Evolutionary conservation across 2,797 vertebrate species (phyloP), one percentile per base, ranked within the genome.

Genomic region (Hafferia zeledoni): DNA sequence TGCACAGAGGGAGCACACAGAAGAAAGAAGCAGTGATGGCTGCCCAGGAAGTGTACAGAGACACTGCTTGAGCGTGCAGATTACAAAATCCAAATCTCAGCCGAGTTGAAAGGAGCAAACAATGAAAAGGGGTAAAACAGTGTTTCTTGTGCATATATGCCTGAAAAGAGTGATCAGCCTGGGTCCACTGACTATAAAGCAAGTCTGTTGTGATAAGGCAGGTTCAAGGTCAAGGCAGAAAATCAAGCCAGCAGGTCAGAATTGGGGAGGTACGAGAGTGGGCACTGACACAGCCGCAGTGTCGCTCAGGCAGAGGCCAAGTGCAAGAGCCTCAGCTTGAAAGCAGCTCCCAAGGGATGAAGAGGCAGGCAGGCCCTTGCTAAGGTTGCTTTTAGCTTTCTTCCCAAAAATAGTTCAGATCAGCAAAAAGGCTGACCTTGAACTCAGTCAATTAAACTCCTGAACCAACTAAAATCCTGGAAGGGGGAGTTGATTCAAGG

Each of bases 351-450:
- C 90, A 30, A 39, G 83, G 53, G 94, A 89, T 0, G 2, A 39
- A 82, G 59, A 77, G 65, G 61, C 70, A 87, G 55, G 50, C 83
- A 89, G 13, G 55, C 75, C 28, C 76, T 59, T 71, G 67, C 89
- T 65, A 81, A 61, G 33, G 67, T 52, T 87, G 77, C 55, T n/a
- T 59, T 81, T 65, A 44, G 83, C n/a, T 87, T 94, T 82, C 76
- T 65, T 87, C 59, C 63, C 52, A 82, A 61, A 81, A 91, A 87
- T 37, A 81, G 57, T 57, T 88, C 46, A 30, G 65, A 78, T 89
- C 76, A 88, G 78, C 78, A 78, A 63, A 89, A 89, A 86, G 28
- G 31, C 41, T 92, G 83, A 90, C 87, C 87, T 92, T 76, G 92
- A 88, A 84, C 94, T 87, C 50, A 6, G 74, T 15, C 59, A 86